Conservation (phyloP, 2,113 vertebrate species). For the Upupa epops region DNA sequence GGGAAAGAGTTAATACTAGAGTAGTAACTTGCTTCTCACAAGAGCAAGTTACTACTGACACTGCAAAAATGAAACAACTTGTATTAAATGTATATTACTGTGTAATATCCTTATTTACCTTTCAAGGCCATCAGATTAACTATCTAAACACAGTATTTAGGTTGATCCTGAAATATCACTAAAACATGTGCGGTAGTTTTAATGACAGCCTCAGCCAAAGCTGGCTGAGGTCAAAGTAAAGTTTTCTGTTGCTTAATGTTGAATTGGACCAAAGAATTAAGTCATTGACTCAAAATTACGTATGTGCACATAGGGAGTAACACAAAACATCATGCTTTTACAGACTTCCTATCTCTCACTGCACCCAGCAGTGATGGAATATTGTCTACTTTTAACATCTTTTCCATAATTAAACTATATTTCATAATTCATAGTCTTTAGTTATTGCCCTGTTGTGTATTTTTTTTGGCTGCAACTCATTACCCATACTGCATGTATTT, state of each 20-base stretch:
- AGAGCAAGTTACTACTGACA: neutral
- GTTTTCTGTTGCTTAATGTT: neutral
- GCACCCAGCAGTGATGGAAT: neutral
- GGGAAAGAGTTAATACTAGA: neutral
- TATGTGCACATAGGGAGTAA: accelerated
- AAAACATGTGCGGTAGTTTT: neutral
- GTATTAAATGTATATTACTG: neutral
- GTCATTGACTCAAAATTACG: neutral
- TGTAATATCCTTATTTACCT: neutral
- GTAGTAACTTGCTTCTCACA: neutral
- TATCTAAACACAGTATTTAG: neutral
- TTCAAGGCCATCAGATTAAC: neutral
- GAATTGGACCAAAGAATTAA: neutral
- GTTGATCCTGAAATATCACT: neutral
- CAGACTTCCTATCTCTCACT: neutral
- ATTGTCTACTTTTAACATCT: neutral
- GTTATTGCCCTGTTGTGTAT: neutral
- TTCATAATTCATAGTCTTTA: neutral
- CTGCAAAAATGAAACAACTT: neutral
- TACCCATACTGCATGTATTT: neutral
- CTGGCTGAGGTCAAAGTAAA: neutral
- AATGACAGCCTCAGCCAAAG: neutral
- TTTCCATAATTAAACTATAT: neutral
- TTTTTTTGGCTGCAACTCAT: neutral
- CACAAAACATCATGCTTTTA: neutral